Base-by-base conservation (phyloP, 2,113 vertebrate species). In the Cephalopholis sonnerati region DNA sequence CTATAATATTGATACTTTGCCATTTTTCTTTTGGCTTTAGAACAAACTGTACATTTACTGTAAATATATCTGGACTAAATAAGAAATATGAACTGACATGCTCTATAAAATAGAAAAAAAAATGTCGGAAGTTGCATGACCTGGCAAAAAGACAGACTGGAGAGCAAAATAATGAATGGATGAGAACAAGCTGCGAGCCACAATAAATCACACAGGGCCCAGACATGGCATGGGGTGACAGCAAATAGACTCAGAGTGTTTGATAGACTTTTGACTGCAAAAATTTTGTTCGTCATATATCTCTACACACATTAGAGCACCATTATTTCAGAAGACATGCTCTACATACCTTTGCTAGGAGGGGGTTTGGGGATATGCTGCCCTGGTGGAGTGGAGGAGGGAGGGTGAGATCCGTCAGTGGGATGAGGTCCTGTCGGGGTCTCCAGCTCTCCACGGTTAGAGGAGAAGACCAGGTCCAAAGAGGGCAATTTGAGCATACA, bases 401-500 rank as follows among this genome's bases (percentile, higher is more conserved):
- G 94, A 0, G 89, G 90, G 51, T 94, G 94, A 8, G 91, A 32
- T n/a, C 85, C 92, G 10, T 99, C 98, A 2, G 93, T 46, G 2
- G 96, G 94, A 72, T 94, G 96, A 0, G 87, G 77, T 48, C 95
- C 93, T 16, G 96, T 95, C 32, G 97, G 93, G 2, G 94, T 97
- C 94, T 99, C 98, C 73, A 99, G 92, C 61, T 99, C 98, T 58
- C 97, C 97, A 50, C 98, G 95, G 87, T 99, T 99, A 53, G 98
- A 99, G 71, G 98, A 99, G 94, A 99, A 99, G 24, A 99, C 98
- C 80, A 99, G 95, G 89, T 99, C 98, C 79, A 99, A 88, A 9
- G 98, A 99, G 10, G 98, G 98, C 75, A 99, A 91, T 85, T 99
- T 99, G 59, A 99, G 93, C 98, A 99, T 99, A 32, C 98, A 99